Conservation (phyloP, 2,888 invertebrate species). For the Neocrepidodera transversa region DNA sequence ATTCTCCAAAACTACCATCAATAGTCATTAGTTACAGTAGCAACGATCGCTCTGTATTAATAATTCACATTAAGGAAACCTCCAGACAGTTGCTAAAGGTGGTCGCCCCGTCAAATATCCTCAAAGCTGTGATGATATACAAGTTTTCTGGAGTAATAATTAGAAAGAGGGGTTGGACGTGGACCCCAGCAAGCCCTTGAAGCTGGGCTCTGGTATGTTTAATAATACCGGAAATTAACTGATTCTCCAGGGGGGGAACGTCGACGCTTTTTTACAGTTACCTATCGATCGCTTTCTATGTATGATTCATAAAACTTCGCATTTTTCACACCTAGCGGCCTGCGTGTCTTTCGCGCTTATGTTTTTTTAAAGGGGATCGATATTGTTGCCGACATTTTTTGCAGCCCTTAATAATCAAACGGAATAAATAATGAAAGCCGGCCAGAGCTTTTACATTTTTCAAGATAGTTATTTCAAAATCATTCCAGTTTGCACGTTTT, state of each 20-base stretch:
- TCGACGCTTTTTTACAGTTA: conserved; percentile 21
- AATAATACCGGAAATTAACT: conserved; percentile 28
- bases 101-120: not conserved
- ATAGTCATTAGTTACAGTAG: not conserved
- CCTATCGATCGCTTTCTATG: conserved; percentile 20
- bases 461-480: too few species aligned
- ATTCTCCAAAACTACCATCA: not conserved
- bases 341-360: conserved; percentile 21
- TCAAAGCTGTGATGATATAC: conserved; percentile 17
- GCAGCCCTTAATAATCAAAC: too few species aligned
- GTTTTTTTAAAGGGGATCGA: conserved; percentile 11
- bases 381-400: too few species aligned
- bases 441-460: too few species aligned
- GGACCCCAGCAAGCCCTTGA: not conserved
- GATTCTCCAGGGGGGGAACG: conserved; percentile 19
- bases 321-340: conserved; percentile 16
- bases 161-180: conserved; percentile 3
- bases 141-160: conserved; percentile 18
- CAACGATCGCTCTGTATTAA: not conserved
- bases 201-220: conserved; percentile 14
- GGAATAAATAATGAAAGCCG: too few species aligned
- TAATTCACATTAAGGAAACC: not conserved
- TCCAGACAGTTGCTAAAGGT: not conserved
- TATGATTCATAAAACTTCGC: conserved; percentile 17
- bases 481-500: too few species aligned